Base-by-base conservation (phyloP, 2,797 vertebrate genomes). In the Chrosomus eos region DNA sequence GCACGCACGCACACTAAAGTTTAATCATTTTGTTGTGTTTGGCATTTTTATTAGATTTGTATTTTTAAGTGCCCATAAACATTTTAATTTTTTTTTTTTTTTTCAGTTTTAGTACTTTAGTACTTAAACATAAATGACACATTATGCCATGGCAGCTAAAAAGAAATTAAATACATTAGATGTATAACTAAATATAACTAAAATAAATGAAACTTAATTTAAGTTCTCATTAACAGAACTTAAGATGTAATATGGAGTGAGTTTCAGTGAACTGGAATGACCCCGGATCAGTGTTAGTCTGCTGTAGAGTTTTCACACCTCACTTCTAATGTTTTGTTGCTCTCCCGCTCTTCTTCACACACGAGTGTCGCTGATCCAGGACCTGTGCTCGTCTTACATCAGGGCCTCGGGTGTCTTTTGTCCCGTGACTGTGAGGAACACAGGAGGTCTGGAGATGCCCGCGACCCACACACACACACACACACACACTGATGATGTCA, bases 311-410 rank as follows among this genome's bases (percentile, higher is more conserved):
- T 70, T 72, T n/a, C n/a, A 16, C 68, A 43, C 23, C 13, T 71
- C 23, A 51, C 82, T 80, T 67, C 3, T 90, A 89, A 88, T 1
- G 45, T 5, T 0, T 45, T 3, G 3, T 0, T 45, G 43, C 43
- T 0, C 40, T 40, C 89, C 87, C 55, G 53, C 87, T 82, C 81
- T 87, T 82, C 80, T 94, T 95, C 91, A 93, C 94, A 94, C 92
- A 85, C 90, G 73, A 19, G 84, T 92, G 87, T 88, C 60, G 19
- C 31, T 48, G 45, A 16, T 48, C 45, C 45, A 48, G 45, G 45
- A 48, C 45, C 45, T 48, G 51, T 81, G 80, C 81, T 73, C 33
- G 45, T 28, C 78, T 81, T 81, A 48, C 45, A 48, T 1, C 45
- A 48, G 14, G 14, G 43, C 48, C 80, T 84, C 72, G 45, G 80